phyloP scores from a whole-genome alignment of 2,797 vertebrate species.

The Heliangelus exortis region DNA sequence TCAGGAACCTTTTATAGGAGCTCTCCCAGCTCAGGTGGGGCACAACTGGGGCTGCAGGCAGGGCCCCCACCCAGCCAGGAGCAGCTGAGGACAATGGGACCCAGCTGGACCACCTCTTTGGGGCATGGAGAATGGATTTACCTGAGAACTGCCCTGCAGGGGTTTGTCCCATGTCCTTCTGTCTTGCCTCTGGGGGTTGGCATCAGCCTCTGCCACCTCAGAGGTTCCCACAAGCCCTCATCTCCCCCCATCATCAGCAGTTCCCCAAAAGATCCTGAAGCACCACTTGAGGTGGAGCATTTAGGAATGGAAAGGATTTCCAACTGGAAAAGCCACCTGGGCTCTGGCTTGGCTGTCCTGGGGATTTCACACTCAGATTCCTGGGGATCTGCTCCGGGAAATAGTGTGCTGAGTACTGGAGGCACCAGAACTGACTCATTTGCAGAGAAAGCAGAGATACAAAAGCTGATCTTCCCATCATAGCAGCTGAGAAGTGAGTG shows the following conservation, averaged over 20 bases:
- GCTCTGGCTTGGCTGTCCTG: neutral
- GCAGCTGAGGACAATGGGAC: neutral
- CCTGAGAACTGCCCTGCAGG: neutral
- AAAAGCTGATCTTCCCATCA: neutral
- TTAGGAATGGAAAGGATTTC: neutral
- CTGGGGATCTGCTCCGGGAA: neutral
- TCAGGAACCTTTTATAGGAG: neutral
- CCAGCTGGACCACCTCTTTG: neutral
- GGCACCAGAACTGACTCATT: neutral
- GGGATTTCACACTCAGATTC: neutral
- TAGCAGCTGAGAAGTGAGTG: constrained; percentile 40
- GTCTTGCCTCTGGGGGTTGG: neutral
- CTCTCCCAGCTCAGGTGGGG: neutral
- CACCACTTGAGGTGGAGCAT: accelerated
- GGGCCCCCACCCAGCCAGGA: neutral
- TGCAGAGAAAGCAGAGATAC: constrained; percentile 35
- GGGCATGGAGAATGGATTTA: neutral
- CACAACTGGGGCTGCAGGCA: neutral
- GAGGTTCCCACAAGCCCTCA: too few species aligned
- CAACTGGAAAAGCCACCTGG: neutral
- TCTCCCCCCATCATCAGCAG: neutral
- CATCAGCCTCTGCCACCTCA: neutral
- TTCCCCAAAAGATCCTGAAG: neutral
- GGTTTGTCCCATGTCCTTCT: neutral
- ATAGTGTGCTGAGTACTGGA: neutral